A percentile compares a stretch with the other conserved stretches of the same genome.
Evolutionary conservation across 2,888 invertebrate species (phyloP).

Genomic region (Orthonevra nobilis): DNA sequence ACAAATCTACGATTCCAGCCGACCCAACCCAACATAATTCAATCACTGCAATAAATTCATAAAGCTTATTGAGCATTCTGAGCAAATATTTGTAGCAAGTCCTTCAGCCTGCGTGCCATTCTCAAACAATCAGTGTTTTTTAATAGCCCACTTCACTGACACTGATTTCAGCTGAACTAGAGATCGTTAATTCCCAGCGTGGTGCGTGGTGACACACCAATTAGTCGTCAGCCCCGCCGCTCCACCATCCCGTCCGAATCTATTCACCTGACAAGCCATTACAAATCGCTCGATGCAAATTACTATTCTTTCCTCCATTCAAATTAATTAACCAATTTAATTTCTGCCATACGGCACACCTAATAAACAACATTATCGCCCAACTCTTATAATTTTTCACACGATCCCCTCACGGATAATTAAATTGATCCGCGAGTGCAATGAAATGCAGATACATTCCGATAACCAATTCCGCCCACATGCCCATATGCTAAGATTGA

Average conservation of each 20-base stretch:
- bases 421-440: conserved; percentile 62
- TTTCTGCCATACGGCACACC: conserved; percentile 67
- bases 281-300: conserved; percentile 57
- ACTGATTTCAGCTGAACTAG: conserved; percentile 47
- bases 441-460: conserved; percentile 53
- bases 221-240: conserved; percentile 18
- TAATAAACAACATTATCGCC: conserved; percentile 65
- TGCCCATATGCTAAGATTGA: conserved; percentile 10
- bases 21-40: no score
- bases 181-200: conserved; percentile 44
- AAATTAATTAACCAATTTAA: conserved; percentile 69
- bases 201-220: conserved; percentile 40
- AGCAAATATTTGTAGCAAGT: no score
- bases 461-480: conserved; percentile 62
- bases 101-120: conserved; percentile 26
- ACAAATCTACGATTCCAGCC: no score
- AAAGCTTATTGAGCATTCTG: no score
- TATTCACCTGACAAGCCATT: conserved; percentile 38
- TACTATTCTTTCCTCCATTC: conserved; percentile 34
- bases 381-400: conserved; percentile 67
- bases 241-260: no score
- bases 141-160: conserved; percentile 33
- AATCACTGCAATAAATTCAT: no score
- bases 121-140: conserved; percentile 35
- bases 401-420: conserved; percentile 61